A percentile compares a stretch with the other conserved stretches of the same genome.
Evolutionary conservation across 1,140 invertebrate genomes (phyloP).

Genomic region (Venturia canescens): DNA sequence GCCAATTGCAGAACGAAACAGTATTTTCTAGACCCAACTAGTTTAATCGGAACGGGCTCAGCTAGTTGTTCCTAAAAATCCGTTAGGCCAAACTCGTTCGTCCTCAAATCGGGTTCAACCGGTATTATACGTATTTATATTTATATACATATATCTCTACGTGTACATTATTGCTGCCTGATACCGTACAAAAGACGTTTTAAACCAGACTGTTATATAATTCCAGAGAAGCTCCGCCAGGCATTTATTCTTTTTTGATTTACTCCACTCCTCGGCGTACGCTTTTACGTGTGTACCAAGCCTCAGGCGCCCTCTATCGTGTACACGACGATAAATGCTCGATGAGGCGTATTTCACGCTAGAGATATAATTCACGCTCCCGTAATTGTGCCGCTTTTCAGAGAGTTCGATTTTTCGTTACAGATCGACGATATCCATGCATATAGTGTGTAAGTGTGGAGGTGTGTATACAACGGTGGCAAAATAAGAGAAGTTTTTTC

Average conservation of each 20-base stretch:
- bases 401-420: constrained; percentile 23
- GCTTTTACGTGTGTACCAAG: neutral
- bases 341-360: constrained; percentile 39
- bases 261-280: constrained; percentile 17
- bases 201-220: constrained; percentile 25
- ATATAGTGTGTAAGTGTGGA: neutral
- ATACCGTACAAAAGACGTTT: constrained; percentile 25
- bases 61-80: too few species aligned
- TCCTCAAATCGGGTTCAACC: too few species aligned
- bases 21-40: too few species aligned
- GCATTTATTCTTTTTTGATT: constrained; percentile 25
- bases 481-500: neutral
- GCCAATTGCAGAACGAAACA: too few species aligned
- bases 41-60: too few species aligned
- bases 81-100: too few species aligned
- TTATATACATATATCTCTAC: neutral
- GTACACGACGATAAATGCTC: constrained; percentile 30
- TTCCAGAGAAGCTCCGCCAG: constrained; percentile 7
- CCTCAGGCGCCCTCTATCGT: neutral
- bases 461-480: neutral
- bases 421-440: neutral
- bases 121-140: neutral
- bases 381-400: constrained; percentile 34
- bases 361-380: constrained; percentile 36
- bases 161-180: neutral